Percentiles rank a stretch among this genome's conserved stretches.
phyloP scores from a whole-genome alignment of 2,113 vertebrate genomes.

The Hemiprocne comata region DNA sequence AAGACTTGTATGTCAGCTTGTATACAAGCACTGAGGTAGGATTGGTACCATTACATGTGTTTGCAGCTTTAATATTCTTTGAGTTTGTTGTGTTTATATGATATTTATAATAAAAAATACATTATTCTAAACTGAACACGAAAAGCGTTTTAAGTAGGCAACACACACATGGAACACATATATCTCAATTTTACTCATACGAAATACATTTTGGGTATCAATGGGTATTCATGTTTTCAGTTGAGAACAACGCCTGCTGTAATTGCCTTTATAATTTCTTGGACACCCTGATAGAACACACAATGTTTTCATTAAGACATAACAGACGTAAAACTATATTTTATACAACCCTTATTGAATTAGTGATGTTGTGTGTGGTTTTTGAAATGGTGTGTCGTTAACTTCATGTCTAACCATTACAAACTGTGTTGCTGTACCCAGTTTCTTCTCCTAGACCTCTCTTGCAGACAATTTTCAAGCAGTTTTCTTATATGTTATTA shows the following conservation, averaged over 20 bases:
- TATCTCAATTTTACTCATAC: not conserved
- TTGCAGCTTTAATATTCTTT: not conserved
- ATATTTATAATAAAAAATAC: not conserved
- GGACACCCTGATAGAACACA: not conserved
- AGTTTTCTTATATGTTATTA: not conserved
- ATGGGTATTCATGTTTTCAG: not conserved
- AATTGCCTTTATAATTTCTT: not conserved
- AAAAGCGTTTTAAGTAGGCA: not conserved
- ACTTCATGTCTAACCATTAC: not conserved
- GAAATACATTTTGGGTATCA: not conserved
- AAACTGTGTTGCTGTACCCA: not conserved
- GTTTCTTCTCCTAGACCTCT: not conserved
- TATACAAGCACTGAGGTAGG: not conserved
- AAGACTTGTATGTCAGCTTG: not conserved
- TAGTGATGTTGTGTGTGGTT: not conserved
- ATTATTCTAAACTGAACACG: not conserved
- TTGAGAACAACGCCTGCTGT: not conserved
- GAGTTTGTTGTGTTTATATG: not conserved
- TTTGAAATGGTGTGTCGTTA: not conserved
- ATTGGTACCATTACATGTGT: not conserved
- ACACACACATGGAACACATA: not conserved
- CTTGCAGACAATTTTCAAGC: not conserved
- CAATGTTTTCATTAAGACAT: not conserved
- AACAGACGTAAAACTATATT: not conserved
- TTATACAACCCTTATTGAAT: not conserved